These are phyloP conservation scores for Parazoanthus swiftii DNA, from an alignment of 92 coral and sea anemone genomes.

Conservation along the genomic window DNA sequence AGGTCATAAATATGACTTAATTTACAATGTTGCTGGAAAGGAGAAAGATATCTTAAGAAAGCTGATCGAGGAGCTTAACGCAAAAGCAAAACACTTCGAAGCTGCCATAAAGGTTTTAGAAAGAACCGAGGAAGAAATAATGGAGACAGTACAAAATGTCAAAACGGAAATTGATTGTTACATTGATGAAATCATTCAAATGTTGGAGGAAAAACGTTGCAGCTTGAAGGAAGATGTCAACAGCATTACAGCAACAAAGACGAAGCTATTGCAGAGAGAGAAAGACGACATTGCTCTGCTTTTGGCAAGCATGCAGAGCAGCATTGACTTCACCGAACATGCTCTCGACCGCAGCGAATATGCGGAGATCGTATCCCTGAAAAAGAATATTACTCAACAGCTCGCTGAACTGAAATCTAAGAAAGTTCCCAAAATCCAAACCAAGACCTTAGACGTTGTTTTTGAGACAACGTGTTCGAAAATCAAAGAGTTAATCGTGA, in stretches of 20 bases:
- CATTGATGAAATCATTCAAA: conserved; percentile 41
- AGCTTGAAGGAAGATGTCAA: conserved; percentile 38
- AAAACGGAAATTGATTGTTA: conserved; percentile 43
- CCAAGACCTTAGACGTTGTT: conserved; percentile 1
- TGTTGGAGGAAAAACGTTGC: conserved; percentile 39
- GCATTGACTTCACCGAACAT: conserved; percentile 52
- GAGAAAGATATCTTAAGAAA: conserved; percentile 40
- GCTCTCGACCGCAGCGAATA: conserved; percentile 50
- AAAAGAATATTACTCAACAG: conserved; percentile 43
- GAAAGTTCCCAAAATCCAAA: conserved; percentile 15
- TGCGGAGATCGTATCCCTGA: conserved; percentile 49
- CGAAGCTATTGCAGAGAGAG: conserved; percentile 35
- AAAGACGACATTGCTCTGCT: conserved; percentile 37
- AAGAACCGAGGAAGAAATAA: conserved; percentile 15
- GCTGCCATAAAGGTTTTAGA: conserved; percentile 35
- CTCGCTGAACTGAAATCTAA: conserved; percentile 45
- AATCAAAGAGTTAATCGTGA: neutral
- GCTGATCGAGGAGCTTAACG: conserved; percentile 36
- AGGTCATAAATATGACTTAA: conserved; percentile 60
- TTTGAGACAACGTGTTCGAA: neutral
- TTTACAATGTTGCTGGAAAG: conserved; percentile 55
- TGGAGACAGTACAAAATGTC: conserved; percentile 1
- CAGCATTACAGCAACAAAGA: conserved; percentile 20
- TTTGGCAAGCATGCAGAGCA: conserved; percentile 49
- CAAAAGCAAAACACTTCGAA: neutral